Conservation (phyloP, 30 jellyfish, hydroid and myxozoan genomes). For the Sanderia malayensis region DNA sequence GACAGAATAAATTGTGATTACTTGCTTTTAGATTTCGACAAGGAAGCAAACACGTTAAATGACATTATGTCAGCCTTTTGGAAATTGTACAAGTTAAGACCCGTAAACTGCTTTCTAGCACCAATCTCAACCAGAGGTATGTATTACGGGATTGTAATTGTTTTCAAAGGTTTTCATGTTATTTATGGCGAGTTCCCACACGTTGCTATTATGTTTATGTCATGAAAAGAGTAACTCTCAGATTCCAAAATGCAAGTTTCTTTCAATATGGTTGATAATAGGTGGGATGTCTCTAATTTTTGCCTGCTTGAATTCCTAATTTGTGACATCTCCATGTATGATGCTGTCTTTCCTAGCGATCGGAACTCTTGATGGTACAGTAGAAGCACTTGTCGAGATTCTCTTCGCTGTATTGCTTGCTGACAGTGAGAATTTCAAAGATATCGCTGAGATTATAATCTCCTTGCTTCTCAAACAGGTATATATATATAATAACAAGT, state of each 20-base stretch:
- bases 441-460: conserved; percentile 47
- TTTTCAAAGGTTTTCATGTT: neutral
- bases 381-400: conserved; percentile 73
- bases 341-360: conserved; percentile 28
- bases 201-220: too few relatives aligned
- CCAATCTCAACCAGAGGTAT: conserved; percentile 64
- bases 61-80: conserved; percentile 33
- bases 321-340: neutral
- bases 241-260: neutral
- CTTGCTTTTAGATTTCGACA: conserved; percentile 57
- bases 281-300: too few relatives aligned
- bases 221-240: too few relatives aligned
- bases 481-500: too few relatives aligned
- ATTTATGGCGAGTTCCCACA: too few relatives aligned
- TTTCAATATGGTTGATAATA: too few relatives aligned
- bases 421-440: conserved; percentile 45
- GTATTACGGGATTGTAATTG: neutral
- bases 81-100: conserved; percentile 50
- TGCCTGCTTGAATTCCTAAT: neutral
- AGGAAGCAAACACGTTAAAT: conserved; percentile 28
- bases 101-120: conserved; percentile 54
- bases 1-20: too few relatives aligned
- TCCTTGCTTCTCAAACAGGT: conserved; percentile 74
- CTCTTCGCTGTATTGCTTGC: conserved; percentile 84
- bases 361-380: conserved; percentile 63